Base-by-base conservation (phyloP, 2,888 invertebrate genomes). In the Chymomyza procnemis region DNA sequence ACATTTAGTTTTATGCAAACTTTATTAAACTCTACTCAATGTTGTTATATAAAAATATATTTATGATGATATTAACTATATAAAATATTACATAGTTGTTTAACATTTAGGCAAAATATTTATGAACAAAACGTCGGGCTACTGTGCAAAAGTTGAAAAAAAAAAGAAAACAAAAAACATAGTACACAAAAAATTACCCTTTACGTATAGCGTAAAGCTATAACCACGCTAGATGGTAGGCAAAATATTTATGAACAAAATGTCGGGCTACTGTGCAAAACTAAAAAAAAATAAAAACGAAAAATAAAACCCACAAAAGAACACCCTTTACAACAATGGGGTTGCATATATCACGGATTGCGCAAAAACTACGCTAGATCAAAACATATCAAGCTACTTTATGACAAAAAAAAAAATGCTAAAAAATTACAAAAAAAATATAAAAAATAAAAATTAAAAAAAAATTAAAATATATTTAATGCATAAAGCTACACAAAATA, bases 321-420 rank as follows among this genome's bases (percentile, higher is more conserved):
- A 6, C 0, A 26, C 26, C 26, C 26, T 26, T 6, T 26, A 26
- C 8, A 26, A 6, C 26, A 54, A 54, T 66, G 66, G 76, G 82
- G 81, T 85, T 87, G 81, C 81, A 85, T 81, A 81, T 82, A 82
- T 80, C 64, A 56, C 61, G 64, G 64, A 61, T 71, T 41, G 61
- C 61, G 66, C 59, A 47, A 41, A 34, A 61, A 21, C 9, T 34
- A 34, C 5, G 26, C 26, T 26, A 26, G 26, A 26, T 26, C 26
- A 26, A 41, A 5, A 41, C 34, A 41, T 41, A 41, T 41, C 34
- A 41, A 41, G 1, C 12, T 5, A 41, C 12, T 2, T 12, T n/a
- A n/a, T n/a, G n/a, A n/a, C n/a, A n/a, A 12, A 41, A 41, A 41
- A 41, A 26, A 26, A 26, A 6, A 1, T 26, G 6, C 41, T 50